Evolutionary conservation across 2,888 invertebrate genomes (phyloP).

Genomic region (Coenonympha arcania): DNA sequence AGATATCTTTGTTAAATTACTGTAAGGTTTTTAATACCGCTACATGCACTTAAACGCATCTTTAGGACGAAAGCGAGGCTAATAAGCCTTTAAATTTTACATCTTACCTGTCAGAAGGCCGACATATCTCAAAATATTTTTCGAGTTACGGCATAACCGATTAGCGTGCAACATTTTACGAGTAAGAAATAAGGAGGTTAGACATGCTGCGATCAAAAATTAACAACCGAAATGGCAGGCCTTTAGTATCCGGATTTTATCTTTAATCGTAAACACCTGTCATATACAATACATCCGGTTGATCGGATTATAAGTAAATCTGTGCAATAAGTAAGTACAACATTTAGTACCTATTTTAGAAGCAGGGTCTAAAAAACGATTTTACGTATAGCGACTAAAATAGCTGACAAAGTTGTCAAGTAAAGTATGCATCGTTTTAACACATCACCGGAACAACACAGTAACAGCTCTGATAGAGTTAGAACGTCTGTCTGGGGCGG

Average conservation of each 20-base stretch:
- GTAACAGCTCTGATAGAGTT: too few relatives aligned
- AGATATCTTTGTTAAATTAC: too few relatives aligned
- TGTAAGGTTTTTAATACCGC: too few relatives aligned
- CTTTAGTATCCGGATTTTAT: background rate
- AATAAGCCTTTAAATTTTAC: background rate
- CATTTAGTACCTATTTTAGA: too few relatives aligned
- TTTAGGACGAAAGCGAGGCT: background rate
- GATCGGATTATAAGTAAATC: background rate
- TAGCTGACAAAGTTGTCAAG: too few relatives aligned
- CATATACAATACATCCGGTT: background rate
- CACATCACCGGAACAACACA: too few relatives aligned
- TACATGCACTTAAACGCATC: background rate
- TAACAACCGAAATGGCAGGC: too few relatives aligned
- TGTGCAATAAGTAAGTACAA: background rate
- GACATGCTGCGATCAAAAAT: conserved; percentile 17
- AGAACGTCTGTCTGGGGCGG: too few relatives aligned
- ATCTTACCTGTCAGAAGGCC: conserved; percentile 5
- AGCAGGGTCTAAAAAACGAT: too few relatives aligned
- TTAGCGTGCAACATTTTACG: conserved; percentile 12
- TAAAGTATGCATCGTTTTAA: too few relatives aligned
- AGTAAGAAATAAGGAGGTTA: conserved; percentile 21
- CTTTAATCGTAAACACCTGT: conserved; percentile 6
- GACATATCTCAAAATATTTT: conserved; percentile 11
- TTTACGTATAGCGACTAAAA: too few relatives aligned
- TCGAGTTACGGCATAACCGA: conserved; percentile 10